Evolutionary conservation across 2,113 vertebrate species (phyloP).

Genomic region (Dicaeum eximium): DNA sequence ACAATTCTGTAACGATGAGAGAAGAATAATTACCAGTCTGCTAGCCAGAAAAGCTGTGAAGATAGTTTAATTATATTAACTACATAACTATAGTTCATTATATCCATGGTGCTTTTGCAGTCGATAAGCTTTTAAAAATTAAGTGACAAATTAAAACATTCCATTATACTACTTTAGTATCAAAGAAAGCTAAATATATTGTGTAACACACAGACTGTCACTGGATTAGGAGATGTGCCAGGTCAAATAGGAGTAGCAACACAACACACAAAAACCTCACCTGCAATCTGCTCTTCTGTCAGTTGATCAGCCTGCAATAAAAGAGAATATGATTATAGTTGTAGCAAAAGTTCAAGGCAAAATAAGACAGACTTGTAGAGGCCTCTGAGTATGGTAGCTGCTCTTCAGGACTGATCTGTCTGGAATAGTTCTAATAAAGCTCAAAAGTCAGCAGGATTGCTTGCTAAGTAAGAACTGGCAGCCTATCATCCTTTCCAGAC

Average conservation of each 20-base stretch:
- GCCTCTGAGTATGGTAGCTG: not conserved
- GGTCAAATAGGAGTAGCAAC: not conserved
- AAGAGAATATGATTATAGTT: conserved; percentile 13
- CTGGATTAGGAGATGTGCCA: conserved; percentile 19
- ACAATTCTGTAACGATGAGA: not conserved
- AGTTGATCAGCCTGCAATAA: conserved; percentile 93
- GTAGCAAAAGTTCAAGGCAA: not conserved
- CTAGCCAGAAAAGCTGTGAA: not conserved
- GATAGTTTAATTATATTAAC: not conserved
- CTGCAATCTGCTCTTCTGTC: conserved; percentile 99
- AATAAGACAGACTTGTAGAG: not conserved
- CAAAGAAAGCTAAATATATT: conserved; percentile 18
- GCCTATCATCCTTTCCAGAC: not conserved
- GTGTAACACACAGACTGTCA: conserved; percentile 18
- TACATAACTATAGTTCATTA: not conserved
- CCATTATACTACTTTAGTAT: not conserved
- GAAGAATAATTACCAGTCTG: not conserved
- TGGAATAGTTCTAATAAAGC: not conserved
- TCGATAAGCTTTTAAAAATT: not conserved
- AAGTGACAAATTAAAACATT: not conserved
- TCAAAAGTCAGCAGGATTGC: not conserved
- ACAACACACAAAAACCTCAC: conserved; percentile 75
- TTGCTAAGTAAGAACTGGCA: not conserved
- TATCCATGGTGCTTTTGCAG: not conserved
- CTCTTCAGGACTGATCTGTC: not conserved